Evolutionary conservation across 2,797 vertebrate species (phyloP), one percentile per base, ranked within the genome.

Genomic region (Allobates femoralis): DNA sequence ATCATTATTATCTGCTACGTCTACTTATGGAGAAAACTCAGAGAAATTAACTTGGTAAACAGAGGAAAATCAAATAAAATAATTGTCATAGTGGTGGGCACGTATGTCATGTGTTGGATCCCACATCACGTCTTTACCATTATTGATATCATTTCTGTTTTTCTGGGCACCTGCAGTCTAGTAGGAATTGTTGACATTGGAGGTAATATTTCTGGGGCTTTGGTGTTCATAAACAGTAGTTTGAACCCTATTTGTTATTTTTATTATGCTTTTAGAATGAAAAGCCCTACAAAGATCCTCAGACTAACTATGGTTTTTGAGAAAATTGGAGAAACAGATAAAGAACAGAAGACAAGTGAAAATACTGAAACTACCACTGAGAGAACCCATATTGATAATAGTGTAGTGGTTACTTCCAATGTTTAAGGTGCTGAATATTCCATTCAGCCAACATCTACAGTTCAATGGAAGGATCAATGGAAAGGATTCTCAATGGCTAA

Each of bases 241-340:
- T n/a, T 71, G 37, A 71, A 71, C n/a, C 67, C 67, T 46, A 14
- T 71, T 41, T 71, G 41, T 41, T 71, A 71, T 71, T 71, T 71
- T 23, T 71, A 71, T 46, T 71, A 41, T 71, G 67, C 67, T n/a
- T 41, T 46, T 41, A 71, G 14, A 41, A 41, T 71, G 11, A 71
- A 71, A 46, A 41, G 34, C 11, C 21, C 67, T 14, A 12, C 34
- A 23, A 41, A 18, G 6, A 71, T n/a, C 4, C 12, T 41, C 19
- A 71, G 10, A 4, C 34, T 71, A 15, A 71, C 41, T 14, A 46
- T 41, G 34, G 19, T 71, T 71, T 71, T 71, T 46, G 67, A 71
- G 37, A 71, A 71, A 34, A 37, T 71, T 71, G 34, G 34, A 41
- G 21, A 21, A 41, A 71, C n/a, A 23, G 34, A 41, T 19, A 41